phyloP scores from a whole-genome alignment of 2,888 invertebrate species.

The Agriopis leucophaearia region DNA sequence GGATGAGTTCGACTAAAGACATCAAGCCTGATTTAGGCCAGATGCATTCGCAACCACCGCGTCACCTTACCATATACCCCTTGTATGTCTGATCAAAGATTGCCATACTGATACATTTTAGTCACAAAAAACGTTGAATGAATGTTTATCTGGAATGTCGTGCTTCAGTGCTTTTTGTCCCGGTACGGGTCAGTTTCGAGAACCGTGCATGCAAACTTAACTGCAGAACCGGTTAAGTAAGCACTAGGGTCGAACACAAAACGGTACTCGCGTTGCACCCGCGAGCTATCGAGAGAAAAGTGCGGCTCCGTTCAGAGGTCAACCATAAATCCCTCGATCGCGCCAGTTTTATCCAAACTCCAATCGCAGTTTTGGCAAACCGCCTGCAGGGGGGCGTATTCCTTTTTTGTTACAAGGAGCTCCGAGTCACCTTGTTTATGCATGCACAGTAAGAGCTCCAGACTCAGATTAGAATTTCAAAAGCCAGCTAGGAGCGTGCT shows the following conservation, averaged over 20 bases:
- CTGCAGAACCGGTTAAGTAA: constrained; percentile 42
- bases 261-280: constrained; percentile 39
- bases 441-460: constrained; percentile 37
- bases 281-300: constrained; percentile 33
- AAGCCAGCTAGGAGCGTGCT: constrained; percentile 28
- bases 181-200: constrained; percentile 31
- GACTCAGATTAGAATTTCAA: constrained; percentile 38
- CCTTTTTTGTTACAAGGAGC: constrained; percentile 42
- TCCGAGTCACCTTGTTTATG: constrained; percentile 43
- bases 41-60: no score
- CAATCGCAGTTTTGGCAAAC: constrained; percentile 44
- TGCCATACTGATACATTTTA: not conserved
- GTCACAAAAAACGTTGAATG: constrained; percentile 9
- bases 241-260: constrained; percentile 36
- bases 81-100: no score
- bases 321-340: constrained; percentile 42
- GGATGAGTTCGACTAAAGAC: no score
- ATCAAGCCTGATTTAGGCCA: no score
- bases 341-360: constrained; percentile 40
- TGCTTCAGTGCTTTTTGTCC: constrained; percentile 35
- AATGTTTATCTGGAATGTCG: constrained; percentile 32
- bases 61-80: no score
- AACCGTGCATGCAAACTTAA: constrained; percentile 33
- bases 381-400: constrained; percentile 33
- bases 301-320: constrained; percentile 40